Evolutionary conservation across 2,113 vertebrate species (phyloP).

Genomic region (Coracopsis vasa): DNA sequence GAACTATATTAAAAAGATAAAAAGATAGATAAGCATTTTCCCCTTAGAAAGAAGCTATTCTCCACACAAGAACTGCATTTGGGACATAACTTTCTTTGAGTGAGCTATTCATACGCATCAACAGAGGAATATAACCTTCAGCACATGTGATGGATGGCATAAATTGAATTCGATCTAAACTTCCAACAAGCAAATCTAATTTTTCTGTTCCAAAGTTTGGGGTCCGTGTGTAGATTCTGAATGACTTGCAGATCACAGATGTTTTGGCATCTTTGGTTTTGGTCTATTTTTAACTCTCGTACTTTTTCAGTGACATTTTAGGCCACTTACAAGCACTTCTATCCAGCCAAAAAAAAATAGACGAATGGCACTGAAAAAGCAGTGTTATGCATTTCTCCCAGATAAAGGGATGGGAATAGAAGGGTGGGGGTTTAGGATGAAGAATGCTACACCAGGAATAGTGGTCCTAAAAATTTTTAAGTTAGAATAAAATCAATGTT

Average conservation of each 20-base stretch:
- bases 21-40: background rate
- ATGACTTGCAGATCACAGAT: background rate
- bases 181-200: background rate
- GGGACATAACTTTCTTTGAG: background rate
- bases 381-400: background rate
- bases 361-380: fast-evolving
- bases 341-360: fast-evolving
- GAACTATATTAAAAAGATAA: background rate
- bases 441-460: background rate
- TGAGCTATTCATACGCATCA: background rate
- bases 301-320: background rate
- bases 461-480: background rate
- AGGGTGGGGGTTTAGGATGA: background rate
- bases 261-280: background rate
- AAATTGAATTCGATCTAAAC: background rate
- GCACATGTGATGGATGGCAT: background rate
- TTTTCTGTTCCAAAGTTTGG: background rate
- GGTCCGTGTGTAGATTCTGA: fast-evolving
- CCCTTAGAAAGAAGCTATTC: background rate
- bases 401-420: background rate
- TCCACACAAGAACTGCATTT: background rate
- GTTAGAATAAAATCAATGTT: background rate
- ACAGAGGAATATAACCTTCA: background rate
- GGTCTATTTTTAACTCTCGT: fast-evolving
- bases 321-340: background rate